A percentile compares a stretch with the other conserved stretches of the same genome.
phyloP scores from a whole-genome alignment of 2,113 vertebrate genomes.

The Butorides virescens region DNA sequence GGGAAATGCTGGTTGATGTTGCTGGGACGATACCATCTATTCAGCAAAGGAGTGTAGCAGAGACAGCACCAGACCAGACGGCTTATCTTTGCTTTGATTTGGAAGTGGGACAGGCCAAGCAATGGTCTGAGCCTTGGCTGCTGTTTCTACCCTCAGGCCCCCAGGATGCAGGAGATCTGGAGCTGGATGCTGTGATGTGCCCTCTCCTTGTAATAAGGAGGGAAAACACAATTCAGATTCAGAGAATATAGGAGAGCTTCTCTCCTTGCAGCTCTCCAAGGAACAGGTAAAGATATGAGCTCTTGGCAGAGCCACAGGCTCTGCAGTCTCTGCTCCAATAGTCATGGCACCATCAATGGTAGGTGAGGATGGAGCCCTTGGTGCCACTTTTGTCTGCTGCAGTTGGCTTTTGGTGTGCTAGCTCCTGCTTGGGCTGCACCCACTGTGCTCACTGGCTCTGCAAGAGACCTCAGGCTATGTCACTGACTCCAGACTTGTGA shows the following conservation, averaged over 20 bases:
- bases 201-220: neutral
- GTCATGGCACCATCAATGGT: neutral
- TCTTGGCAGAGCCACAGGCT: neutral
- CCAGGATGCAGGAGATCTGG: neutral
- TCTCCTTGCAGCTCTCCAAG: neutral
- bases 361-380: neutral
- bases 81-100: neutral
- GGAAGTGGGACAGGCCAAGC: neutral
- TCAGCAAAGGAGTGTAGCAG: neutral
- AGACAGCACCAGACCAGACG: neutral
- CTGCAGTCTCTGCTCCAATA: neutral
- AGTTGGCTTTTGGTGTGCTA: neutral
- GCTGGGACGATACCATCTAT: neutral
- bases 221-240: neutral
- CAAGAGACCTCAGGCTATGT: neutral
- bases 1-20: neutral
- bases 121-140: neutral
- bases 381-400: neutral
- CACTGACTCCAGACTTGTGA: neutral
- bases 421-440: neutral
- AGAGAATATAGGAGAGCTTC: neutral
- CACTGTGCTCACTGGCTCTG: neutral
- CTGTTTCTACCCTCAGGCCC: neutral
- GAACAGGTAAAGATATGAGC: neutral
- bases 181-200: accelerated